A percentile compares a stretch with the other conserved stretches of the same genome.
phyloP scores from a whole-genome alignment of 37 sponge, comb jelly and placozoan species.

The Ephydatia muelleri region DNA sequence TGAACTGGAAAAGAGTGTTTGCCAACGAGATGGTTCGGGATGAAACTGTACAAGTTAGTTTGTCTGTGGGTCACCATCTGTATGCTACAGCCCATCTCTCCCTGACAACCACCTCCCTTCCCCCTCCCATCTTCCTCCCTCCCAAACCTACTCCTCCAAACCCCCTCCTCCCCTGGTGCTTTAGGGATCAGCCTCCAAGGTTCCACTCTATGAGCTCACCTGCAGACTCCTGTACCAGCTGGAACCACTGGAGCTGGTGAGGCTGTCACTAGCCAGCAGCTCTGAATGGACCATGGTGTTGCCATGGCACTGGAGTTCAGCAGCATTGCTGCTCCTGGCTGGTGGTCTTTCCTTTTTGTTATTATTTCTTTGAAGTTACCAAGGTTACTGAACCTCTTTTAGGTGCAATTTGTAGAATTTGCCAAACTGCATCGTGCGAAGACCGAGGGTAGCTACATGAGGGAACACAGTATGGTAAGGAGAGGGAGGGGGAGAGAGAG shows the following conservation, averaged over 20 bases:
- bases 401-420: neutral
- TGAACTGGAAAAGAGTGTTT: neutral
- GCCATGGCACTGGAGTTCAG: too few relatives aligned
- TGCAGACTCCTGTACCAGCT: slow-evolving; percentile 64
- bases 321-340: too few relatives aligned
- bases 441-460: neutral
- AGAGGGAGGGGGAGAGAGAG: neutral
- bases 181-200: neutral
- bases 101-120: neutral
- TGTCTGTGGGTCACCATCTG: too few relatives aligned
- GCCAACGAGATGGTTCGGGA: neutral
- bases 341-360: neutral
- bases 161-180: neutral
- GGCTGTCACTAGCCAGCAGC: neutral
- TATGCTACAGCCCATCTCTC: neutral
- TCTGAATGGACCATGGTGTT: too few relatives aligned
- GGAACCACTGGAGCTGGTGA: slow-evolving; percentile 59
- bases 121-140: neutral
- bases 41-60: neutral
- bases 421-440: neutral
- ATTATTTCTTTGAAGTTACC: neutral
- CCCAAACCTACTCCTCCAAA: neutral
- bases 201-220: slow-evolving; percentile 55
- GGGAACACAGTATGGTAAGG: neutral
- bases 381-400: neutral